Percentiles rank a stretch among this genome's conserved stretches.
These are phyloP conservation scores for Myrmecobius fasciatus DNA, from an alignment of 2,113 vertebrate genomes.

Conservation along the genomic window DNA sequence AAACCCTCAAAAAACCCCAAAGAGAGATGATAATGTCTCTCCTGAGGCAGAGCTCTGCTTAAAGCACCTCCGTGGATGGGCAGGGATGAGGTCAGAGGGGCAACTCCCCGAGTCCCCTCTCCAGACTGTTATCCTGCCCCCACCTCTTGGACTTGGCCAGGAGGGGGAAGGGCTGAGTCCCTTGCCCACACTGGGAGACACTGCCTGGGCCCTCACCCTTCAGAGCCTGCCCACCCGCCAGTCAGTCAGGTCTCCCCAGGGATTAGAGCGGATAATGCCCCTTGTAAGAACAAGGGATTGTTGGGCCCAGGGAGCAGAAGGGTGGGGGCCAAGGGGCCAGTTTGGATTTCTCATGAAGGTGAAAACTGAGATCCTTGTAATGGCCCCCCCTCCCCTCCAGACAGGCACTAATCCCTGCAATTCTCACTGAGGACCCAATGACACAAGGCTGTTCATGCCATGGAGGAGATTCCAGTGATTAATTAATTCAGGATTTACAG, in stretches of 20 bases:
- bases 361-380: slow-evolving; percentile 1
- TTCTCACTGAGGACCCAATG: neutral
- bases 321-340: neutral
- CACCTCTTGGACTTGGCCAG: neutral
- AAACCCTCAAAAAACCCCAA: too few relatives aligned
- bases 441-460: neutral
- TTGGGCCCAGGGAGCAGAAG: neutral
- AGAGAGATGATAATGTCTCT: too few relatives aligned
- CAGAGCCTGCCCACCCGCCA: neutral
- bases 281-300: slow-evolving; percentile 5
- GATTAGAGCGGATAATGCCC: neutral
- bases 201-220: neutral
- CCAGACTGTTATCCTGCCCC: neutral
- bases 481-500: neutral
- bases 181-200: neutral
- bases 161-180: neutral
- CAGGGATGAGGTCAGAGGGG: neutral
- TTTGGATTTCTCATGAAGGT: slow-evolving; percentile 1
- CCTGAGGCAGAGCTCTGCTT: neutral
- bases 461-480: slow-evolving; percentile 1
- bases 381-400: neutral
- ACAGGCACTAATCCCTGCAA: neutral
- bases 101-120: neutral
- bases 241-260: neutral
- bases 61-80: neutral